These are phyloP conservation scores for Alloplasta piceator DNA, from an alignment of 2,888 invertebrate species.

Conservation along the genomic window DNA sequence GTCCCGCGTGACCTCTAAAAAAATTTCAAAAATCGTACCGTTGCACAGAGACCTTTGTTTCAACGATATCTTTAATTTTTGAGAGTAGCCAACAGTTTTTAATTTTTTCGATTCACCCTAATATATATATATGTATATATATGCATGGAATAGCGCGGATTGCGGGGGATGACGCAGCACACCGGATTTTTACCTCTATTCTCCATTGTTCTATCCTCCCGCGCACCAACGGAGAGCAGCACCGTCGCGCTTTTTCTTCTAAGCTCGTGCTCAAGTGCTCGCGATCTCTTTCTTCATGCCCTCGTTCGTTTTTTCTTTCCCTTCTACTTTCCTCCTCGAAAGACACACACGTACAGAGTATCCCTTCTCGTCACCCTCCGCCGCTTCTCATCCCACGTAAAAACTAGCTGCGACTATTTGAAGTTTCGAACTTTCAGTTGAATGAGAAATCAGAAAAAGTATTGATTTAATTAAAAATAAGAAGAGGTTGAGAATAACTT, in stretches of 20 bases:
- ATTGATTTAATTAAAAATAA: too few species aligned
- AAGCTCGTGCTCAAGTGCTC: conserved; percentile 83
- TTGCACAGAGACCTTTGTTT: too few species aligned
- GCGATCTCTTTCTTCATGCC: conserved; percentile 69
- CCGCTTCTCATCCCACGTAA: conserved; percentile 13
- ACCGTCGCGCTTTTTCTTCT: conserved; percentile 76
- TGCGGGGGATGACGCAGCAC: conserved; percentile 78
- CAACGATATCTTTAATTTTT: too few species aligned
- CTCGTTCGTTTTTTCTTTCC: conserved; percentile 52
- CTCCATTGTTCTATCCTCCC: conserved; percentile 80
- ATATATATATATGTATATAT: conserved; percentile 24
- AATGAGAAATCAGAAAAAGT: too few species aligned
- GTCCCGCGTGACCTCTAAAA: too few species aligned
- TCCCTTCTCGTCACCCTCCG: conserved; percentile 42
- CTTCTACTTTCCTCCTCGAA: conserved; percentile 40
- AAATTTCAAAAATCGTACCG: too few species aligned
- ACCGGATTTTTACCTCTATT: conserved; percentile 75
- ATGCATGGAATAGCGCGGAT: background rate
- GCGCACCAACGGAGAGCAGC: conserved; percentile 45
- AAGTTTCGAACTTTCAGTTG: too few species aligned
- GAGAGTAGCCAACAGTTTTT: too few species aligned
- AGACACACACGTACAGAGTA: conserved; percentile 27
- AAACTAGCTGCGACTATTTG: conserved; percentile 28
- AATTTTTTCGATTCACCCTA: too few species aligned
- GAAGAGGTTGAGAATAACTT: too few species aligned